Evolutionary conservation across 1,140 invertebrate genomes (phyloP).

Genomic region (Drosophila arawakana): DNA sequence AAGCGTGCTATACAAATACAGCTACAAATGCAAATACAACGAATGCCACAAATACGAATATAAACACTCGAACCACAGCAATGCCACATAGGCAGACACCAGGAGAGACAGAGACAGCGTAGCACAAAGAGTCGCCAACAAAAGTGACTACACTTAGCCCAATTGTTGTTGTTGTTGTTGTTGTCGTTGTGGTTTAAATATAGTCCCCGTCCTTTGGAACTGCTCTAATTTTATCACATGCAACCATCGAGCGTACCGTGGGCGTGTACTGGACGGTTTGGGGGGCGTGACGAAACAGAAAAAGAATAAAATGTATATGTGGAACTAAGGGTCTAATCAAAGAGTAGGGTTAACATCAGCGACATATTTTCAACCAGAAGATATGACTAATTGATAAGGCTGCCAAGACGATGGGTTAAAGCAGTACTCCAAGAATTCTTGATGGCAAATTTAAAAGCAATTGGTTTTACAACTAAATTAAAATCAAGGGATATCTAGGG

Average conservation of each 20-base stretch:
- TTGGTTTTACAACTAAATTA: too few relatives aligned
- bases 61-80: constrained; percentile 8
- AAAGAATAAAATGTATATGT: constrained; percentile 10
- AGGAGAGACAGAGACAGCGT: not conserved
- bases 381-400: constrained; percentile 34
- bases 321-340: constrained; percentile 25
- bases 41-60: not conserved
- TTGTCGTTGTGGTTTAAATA: constrained; percentile 52
- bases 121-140: not conserved
- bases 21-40: constrained; percentile 1
- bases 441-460: too few relatives aligned
- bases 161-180: constrained; percentile 40
- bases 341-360: constrained; percentile 20
- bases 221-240: constrained; percentile 75
- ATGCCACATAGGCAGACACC: constrained; percentile 25
- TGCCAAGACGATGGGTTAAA: not conserved
- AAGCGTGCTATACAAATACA: constrained; percentile 53
- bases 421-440: too few relatives aligned
- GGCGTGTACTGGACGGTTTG: constrained; percentile 38
- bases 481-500: too few relatives aligned
- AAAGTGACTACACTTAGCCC: constrained; percentile 46
- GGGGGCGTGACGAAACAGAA: constrained; percentile 21
- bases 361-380: constrained; percentile 13
- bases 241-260: constrained; percentile 57
- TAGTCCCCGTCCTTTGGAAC: constrained; percentile 36